A percentile compares a stretch with the other conserved stretches of the same genome.
These are phyloP conservation scores for Glaucopsyche alexis DNA, from an alignment of 2,888 invertebrate species.

Conservation along the genomic window DNA sequence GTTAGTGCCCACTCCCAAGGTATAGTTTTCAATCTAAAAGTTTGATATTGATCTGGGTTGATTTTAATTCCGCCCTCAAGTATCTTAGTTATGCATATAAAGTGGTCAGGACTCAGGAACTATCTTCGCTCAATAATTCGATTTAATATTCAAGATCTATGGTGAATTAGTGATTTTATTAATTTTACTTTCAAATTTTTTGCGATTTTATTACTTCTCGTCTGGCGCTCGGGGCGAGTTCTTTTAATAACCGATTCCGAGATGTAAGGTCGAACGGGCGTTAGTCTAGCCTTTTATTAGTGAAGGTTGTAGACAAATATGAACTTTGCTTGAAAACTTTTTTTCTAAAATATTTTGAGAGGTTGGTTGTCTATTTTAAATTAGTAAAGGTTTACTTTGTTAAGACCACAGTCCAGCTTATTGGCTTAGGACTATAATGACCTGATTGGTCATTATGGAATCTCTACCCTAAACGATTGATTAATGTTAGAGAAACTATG, in stretches of 20 bases:
- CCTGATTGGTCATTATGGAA: no score
- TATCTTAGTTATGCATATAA: constrained; percentile 36
- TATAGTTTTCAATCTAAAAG: constrained; percentile 42
- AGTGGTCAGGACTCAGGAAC: constrained; percentile 29
- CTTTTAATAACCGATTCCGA: not conserved
- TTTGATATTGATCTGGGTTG: constrained; percentile 37
- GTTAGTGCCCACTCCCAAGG: constrained; percentile 29
- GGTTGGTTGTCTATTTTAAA: not conserved
- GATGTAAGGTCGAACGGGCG: constrained; percentile 7
- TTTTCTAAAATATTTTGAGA: not conserved
- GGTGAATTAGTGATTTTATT: constrained; percentile 10
- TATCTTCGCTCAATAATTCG: constrained; percentile 30
- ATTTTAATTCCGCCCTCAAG: constrained; percentile 37
- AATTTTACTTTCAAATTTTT: constrained; percentile 14
- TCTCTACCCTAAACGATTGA: no score
- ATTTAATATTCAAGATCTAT: constrained; percentile 31
- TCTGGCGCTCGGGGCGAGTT: not conserved
- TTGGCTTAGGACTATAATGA: no score
- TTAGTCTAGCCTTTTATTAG: not conserved
- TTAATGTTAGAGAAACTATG: no score
- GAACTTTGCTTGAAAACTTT: not conserved
- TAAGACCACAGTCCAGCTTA: no score
- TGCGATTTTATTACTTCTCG: constrained; percentile 1
- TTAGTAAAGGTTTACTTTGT: no score
- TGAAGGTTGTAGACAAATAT: not conserved